Base-by-base conservation (phyloP, 2,888 invertebrate species). In the Leucophenga montana region DNA sequence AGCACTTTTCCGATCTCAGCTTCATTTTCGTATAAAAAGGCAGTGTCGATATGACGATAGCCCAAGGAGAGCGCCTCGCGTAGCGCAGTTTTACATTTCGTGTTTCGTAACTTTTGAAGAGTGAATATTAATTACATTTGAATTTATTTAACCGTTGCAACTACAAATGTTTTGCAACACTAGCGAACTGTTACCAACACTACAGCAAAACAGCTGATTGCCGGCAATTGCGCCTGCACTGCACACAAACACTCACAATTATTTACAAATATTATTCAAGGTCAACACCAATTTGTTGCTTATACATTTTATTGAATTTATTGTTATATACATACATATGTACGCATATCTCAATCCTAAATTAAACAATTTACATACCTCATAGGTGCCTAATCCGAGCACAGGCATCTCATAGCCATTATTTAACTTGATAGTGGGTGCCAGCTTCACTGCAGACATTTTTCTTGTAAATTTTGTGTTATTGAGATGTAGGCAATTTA, bases 351-450 rank as follows among this genome's bases (percentile, higher is more conserved):
- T 27, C 2, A 27, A 27, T 2, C 2, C 27, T 27, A 27, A 3
- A 27, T 27, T 27, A 27, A 27, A 27, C 27, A 27, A 27, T 27
- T 3, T 27, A 27, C 44, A 72, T 82, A 92, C 92, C 79, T 88
- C 83, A 71, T 92, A 93, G 0, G 93, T 94, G 1, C 93, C 93
- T 14, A 94, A 83, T 0, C 93, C 93, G 20, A 93, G 76, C 18
- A 89, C 84, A 0, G 93, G 93, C 83, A 93, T 91, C 65, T 89
- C 84, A 3, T 83, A 79, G 0, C 92, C 92, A 87, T 91, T 91
- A 82, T 90, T 92, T 46, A 93, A 87, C 73, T 89, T 90, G 0
- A 91, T 73, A 20, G 85, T 85, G 0, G 91, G 85, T 65, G 86
- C 86, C 2, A 78, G 70, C 67, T 84, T 83, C 75, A 84, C 18